phyloP scores from a whole-genome alignment of 2,113 vertebrate genomes.

The Nycticryphes semicollaris region DNA sequence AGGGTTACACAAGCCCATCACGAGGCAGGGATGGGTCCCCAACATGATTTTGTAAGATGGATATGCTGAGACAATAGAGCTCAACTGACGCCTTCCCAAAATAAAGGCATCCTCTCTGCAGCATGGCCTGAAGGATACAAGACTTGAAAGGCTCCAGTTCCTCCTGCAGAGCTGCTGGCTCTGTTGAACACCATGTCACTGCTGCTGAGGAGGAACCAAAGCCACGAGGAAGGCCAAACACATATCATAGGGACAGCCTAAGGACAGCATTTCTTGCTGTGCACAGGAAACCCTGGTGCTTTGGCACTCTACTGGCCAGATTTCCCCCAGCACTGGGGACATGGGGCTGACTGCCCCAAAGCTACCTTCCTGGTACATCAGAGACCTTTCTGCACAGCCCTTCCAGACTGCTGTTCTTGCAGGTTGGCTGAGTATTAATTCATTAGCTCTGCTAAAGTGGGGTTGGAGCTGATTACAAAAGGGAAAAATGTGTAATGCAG shows the following conservation, averaged over 20 bases:
- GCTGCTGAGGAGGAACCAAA: background rate
- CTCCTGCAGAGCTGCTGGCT: background rate
- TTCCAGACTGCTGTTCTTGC: background rate
- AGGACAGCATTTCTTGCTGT: background rate
- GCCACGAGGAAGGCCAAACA: background rate
- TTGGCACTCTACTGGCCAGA: background rate
- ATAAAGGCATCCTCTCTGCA: background rate
- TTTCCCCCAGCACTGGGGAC: background rate
- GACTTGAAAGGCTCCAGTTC: background rate
- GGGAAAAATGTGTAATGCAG: conserved; percentile 4
- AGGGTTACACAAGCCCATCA: background rate
- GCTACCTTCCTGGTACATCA: background rate
- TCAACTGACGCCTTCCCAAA: background rate
- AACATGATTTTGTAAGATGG: background rate
- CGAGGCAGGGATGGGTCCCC: background rate
- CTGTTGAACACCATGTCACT: background rate
- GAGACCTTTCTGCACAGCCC: background rate
- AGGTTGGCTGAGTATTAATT: background rate
- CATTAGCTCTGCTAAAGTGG: rapidly evolving
- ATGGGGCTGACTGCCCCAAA: background rate
- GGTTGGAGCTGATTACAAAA: background rate
- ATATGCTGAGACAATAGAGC: background rate
- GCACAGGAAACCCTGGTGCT: background rate
- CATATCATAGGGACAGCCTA: background rate
- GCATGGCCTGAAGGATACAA: background rate